Percentiles rank a stretch among this genome's conserved stretches.
Evolutionary conservation across 2,113 vertebrate genomes (phyloP).

Genomic region (Oreochromis aureus): DNA sequence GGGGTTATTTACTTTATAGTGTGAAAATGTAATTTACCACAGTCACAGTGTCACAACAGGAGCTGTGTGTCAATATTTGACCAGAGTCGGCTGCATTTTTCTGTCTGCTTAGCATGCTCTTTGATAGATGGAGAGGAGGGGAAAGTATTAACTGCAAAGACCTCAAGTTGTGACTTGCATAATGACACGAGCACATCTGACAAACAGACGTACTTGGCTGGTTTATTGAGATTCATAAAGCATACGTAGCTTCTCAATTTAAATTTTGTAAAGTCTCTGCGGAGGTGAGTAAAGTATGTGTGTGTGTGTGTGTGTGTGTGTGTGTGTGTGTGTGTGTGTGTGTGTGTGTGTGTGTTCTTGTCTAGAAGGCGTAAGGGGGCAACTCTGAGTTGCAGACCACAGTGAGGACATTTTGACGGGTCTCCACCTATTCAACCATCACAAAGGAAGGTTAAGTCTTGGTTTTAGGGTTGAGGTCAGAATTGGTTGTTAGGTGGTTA

Average conservation of each 20-base stretch:
- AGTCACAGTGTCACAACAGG: conserved; percentile 29
- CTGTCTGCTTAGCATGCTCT: conserved; percentile 41
- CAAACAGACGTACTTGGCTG: background rate
- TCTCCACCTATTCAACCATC: background rate
- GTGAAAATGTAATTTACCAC: conserved; percentile 45
- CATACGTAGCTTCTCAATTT: conserved; percentile 3
- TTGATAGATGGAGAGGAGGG: conserved; percentile 24
- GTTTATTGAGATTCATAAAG: conserved; percentile 38
- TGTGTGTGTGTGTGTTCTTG: background rate
- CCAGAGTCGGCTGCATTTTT: conserved; percentile 18
- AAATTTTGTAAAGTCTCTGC: conserved; percentile 24
- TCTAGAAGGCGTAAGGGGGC: background rate
- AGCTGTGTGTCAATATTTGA: conserved; percentile 36
- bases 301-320: background rate
- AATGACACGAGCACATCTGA: conserved; percentile 40
- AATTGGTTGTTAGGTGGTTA: background rate
- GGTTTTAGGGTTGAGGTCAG: background rate
- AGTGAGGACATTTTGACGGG: background rate
- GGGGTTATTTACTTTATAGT: conserved; percentile 26
- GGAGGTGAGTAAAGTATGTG: background rate
- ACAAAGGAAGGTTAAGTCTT: background rate
- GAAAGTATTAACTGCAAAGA: conserved; percentile 35
- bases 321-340: background rate
- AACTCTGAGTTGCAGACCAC: background rate
- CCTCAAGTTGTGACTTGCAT: conserved; percentile 50